phyloP scores from a whole-genome alignment of 2,888 invertebrate species.

The Chrysodeixis includens region DNA sequence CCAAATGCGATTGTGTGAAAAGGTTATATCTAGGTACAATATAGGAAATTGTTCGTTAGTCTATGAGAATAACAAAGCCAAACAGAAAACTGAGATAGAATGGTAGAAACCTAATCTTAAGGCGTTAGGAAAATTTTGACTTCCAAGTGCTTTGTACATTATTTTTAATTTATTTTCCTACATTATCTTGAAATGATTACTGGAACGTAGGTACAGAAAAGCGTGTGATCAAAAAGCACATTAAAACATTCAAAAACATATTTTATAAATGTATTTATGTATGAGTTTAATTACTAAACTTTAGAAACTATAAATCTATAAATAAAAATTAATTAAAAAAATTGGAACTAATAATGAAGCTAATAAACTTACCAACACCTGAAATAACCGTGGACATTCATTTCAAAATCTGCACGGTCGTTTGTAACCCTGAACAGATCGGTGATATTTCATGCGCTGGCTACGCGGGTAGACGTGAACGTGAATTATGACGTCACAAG shows the following conservation, averaged over 20 bases:
- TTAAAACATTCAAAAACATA: no score
- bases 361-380: conserved; percentile 9
- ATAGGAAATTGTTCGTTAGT: conserved; percentile 13
- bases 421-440: conserved; percentile 47
- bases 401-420: conserved; percentile 49
- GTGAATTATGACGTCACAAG: conserved; percentile 58
- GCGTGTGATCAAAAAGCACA: no score
- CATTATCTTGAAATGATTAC: no score
- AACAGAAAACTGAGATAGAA: not conserved
- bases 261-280: no score
- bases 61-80: not conserved
- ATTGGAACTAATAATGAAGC: not conserved
- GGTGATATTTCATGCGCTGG: conserved; percentile 54
- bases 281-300: no score
- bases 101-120: no score
- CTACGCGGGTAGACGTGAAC: conserved; percentile 52
- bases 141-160: no score
- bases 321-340: no score
- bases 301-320: no score
- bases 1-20: conserved; percentile 39
- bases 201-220: no score
- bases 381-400: conserved; percentile 36
- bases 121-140: no score
- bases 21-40: conserved; percentile 11
- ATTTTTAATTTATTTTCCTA: no score